Conservation (phyloP, 2,888 invertebrate species). For the Lomographa bimaculata region DNA sequence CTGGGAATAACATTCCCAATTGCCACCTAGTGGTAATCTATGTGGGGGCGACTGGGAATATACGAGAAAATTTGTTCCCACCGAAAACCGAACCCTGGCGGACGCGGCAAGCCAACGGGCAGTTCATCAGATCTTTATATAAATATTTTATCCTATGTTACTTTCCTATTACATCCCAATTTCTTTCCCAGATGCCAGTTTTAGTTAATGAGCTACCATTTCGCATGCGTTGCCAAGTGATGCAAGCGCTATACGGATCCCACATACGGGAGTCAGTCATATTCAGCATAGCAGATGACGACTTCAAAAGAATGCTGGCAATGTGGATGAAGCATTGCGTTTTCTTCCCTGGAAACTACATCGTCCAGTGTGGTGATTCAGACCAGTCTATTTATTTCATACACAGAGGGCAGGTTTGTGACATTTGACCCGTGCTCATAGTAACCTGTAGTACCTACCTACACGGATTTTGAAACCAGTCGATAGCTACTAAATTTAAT, state of each 20-base stretch:
- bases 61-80: too few species aligned
- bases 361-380: slow-evolving; percentile 80
- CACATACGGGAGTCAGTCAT: slow-evolving; percentile 76
- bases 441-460: slow-evolving; percentile 1
- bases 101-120: too few species aligned
- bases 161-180: too few species aligned
- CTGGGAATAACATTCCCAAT: too few species aligned
- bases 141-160: too few species aligned
- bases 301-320: slow-evolving; percentile 75
- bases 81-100: too few species aligned
- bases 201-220: slow-evolving; percentile 67
- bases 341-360: slow-evolving; percentile 82
- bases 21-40: too few species aligned
- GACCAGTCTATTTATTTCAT: slow-evolving; percentile 83
- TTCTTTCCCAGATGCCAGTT: slow-evolving; percentile 60
- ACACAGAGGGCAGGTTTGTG: slow-evolving; percentile 81
- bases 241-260: slow-evolving; percentile 76
- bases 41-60: too few species aligned
- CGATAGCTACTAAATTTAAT: too few species aligned
- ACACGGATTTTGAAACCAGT: too few species aligned
- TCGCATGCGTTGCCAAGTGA: slow-evolving; percentile 71
- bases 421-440: not conserved
- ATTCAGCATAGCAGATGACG: slow-evolving; percentile 73
- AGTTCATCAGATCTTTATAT: too few species aligned
- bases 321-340: slow-evolving; percentile 77